phyloP scores from a whole-genome alignment of 2,888 invertebrate species.

The Hemicrepidius hirtus region DNA sequence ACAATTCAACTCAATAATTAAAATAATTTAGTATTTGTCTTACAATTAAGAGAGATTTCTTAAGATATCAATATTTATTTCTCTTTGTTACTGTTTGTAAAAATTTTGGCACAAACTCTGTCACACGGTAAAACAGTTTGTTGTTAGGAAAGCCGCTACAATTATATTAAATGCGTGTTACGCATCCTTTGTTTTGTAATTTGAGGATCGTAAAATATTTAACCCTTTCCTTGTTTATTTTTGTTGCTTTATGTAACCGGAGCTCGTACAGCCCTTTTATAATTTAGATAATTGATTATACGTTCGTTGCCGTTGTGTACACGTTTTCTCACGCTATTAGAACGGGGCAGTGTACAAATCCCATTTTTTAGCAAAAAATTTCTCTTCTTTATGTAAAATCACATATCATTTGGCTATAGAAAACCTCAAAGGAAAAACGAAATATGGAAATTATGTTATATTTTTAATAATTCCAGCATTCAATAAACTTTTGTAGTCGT shows the following conservation, averaged over 20 bases:
- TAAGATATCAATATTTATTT: neutral
- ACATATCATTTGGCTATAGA: neutral
- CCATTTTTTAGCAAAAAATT: neutral
- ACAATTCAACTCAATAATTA: no score
- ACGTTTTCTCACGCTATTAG: slow-evolving; percentile 24
- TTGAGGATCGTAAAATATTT: slow-evolving; percentile 37
- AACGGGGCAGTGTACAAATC: neutral
- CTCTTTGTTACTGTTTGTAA: neutral
- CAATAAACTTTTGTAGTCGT: no score
- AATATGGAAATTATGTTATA: no score
- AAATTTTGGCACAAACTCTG: neutral
- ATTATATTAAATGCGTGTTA: slow-evolving; percentile 29
- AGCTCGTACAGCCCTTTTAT: slow-evolving; percentile 36
- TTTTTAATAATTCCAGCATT: no score
- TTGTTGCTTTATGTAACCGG: slow-evolving; percentile 37
- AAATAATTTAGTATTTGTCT: no score
- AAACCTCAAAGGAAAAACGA: neutral
- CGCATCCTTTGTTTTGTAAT: slow-evolving; percentile 38
- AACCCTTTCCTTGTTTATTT: slow-evolving; percentile 28
- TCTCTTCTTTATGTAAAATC: neutral
- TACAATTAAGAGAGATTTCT: no score
- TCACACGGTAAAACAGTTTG: neutral
- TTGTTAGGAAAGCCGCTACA: slow-evolving; percentile 12
- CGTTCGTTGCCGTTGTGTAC: slow-evolving; percentile 30
- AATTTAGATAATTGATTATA: slow-evolving; percentile 42